Conservation (phyloP, 2,113 vertebrate species). For the Cettia cetti region DNA sequence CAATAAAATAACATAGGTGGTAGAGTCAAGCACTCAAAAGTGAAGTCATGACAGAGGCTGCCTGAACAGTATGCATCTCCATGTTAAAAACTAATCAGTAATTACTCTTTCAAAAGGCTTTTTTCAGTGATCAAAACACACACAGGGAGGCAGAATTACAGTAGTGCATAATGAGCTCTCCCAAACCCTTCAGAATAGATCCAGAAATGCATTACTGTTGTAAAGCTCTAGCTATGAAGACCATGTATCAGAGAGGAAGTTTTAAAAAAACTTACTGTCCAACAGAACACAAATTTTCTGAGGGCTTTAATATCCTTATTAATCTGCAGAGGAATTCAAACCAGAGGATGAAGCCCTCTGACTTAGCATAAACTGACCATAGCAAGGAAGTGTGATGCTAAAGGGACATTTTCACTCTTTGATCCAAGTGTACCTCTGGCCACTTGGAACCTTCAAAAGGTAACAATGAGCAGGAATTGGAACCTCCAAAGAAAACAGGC, state of each 20-base stretch:
- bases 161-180: not conserved
- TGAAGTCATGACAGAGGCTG: not conserved
- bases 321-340: not conserved
- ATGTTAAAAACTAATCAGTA: not conserved
- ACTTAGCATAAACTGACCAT: not conserved
- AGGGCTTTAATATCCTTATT: not conserved
- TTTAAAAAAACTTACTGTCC: not conserved
- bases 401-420: not conserved
- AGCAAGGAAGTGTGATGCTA: not conserved
- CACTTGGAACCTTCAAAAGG: not conserved
- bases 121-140: not conserved
- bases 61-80: not conserved
- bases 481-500: not conserved
- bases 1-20: not conserved
- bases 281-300: not conserved
- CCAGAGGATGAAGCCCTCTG: not conserved
- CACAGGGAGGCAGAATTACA: fast-evolving
- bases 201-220: not conserved
- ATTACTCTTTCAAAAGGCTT: not conserved
- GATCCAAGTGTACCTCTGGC: not conserved
- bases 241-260: not conserved
- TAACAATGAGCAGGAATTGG: not conserved
- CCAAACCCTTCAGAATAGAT: not conserved
- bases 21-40: not conserved
- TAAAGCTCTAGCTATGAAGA: not conserved